Evolutionary conservation across 2,797 vertebrate genomes (phyloP), one percentile per base, ranked within the genome.

Genomic region (Caiman crocodilus): DNA sequence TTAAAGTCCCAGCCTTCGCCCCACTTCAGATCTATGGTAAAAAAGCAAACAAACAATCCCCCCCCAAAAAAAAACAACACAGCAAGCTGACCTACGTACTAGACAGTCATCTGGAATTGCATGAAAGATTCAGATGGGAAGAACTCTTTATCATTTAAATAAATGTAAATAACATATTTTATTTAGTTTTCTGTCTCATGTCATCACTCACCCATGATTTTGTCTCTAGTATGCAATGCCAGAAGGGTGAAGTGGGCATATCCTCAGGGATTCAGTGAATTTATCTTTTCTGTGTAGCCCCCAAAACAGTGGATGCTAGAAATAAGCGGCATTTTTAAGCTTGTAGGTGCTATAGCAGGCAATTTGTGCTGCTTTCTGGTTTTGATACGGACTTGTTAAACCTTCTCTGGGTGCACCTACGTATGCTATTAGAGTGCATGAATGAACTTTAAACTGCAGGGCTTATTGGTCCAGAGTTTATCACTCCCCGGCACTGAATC

Each of bases 71-170:
- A 50, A 50, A 21, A 16, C 35, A 50, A 3, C 42, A 50, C 42
- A 50, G 11, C 42, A 50, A 50, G 10, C 42, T 50, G 42, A 50
- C 42, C 42, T 50, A 50, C 42, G 9, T 50, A 50, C 42, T 10
- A 50, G 42, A 50, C 42, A 50, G 42, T 50, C 11, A 50, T 50
- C 42, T 50, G 42, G 42, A 50, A 50, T 50, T 50, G 42, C 42
- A 50, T 50, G 42, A 50, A 50, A 50, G 42, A 73, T 76, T 56
- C 20, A 92, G 69, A 85, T 89, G 15, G 56, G 6, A 92, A 69
- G 1, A 59, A 32, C 77, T 69, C 63, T 18, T 83, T 74, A 26
- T 23, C 5, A 4, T 77, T 77, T 88, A 35, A 35, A 11, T 35
- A 82, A 79, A 5, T 84, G 28, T 7, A 82, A 63, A 58, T 73